phyloP scores from a whole-genome alignment of 2,113 vertebrate species.

The Pomatostomus ruficeps region DNA sequence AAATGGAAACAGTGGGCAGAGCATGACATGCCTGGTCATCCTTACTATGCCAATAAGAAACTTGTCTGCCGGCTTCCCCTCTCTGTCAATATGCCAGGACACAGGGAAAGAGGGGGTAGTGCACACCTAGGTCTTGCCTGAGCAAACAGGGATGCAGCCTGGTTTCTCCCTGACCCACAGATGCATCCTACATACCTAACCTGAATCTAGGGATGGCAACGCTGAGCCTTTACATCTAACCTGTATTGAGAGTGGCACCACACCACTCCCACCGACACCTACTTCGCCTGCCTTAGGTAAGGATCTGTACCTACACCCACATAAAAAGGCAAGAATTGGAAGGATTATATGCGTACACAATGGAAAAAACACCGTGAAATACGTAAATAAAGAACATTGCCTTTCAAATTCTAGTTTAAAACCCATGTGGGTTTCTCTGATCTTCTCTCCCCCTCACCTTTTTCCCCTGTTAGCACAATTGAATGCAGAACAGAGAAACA shows the following conservation, averaged over 20 bases:
- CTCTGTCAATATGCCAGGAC: accelerated
- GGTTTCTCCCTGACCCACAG: neutral
- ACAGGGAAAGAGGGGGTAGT: neutral
- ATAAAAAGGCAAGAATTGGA: neutral
- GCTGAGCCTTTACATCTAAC: neutral
- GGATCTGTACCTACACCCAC: neutral
- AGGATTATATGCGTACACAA: neutral
- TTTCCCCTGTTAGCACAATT: neutral
- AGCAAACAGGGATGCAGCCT: neutral
- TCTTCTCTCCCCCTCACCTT: constrained; percentile 14
- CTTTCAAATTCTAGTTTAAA: constrained; percentile 45
- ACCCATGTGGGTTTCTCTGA: constrained; percentile 13
- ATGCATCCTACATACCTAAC: neutral
- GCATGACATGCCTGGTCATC: neutral
- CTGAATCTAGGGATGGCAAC: neutral
- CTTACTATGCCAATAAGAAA: neutral
- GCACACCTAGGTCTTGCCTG: neutral
- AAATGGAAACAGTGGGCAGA: neutral
- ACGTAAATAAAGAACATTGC: neutral
- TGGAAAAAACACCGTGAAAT: neutral
- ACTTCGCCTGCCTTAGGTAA: neutral
- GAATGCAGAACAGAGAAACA: neutral
- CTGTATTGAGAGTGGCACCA: neutral
- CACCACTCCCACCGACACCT: neutral
- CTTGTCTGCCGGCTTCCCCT: neutral